These are phyloP conservation scores for Celastrina argiolus DNA, from an alignment of 2,888 invertebrate species.

Conservation along the genomic window DNA sequence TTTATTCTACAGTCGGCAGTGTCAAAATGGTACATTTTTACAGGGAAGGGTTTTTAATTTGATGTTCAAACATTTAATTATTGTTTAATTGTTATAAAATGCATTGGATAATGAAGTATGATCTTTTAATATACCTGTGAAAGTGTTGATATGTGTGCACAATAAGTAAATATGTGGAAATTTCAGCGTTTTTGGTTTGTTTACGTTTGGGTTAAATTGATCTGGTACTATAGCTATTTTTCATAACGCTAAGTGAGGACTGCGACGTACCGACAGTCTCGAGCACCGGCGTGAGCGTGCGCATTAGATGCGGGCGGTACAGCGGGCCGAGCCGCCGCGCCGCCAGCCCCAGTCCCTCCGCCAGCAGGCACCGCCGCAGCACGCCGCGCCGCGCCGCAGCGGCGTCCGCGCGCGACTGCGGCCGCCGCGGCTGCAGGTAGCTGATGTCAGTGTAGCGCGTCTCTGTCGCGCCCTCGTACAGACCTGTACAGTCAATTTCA, in stretches of 20 bases:
- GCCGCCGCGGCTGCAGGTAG: constrained; percentile 39
- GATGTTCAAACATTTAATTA: too few relatives aligned
- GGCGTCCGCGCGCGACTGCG: constrained; percentile 39
- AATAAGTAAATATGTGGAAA: too few relatives aligned
- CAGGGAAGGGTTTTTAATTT: too few relatives aligned
- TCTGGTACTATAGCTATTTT: too few relatives aligned
- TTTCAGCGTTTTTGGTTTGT: too few relatives aligned
- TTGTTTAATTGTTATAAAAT: too few relatives aligned
- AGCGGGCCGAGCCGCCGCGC: constrained; percentile 70
- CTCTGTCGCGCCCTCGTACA: constrained; percentile 64
- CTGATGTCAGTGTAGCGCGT: constrained; percentile 63
- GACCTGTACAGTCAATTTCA: constrained; percentile 41
- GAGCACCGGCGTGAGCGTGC: constrained; percentile 81
- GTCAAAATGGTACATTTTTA: too few relatives aligned
- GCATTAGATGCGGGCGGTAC: constrained; percentile 80
- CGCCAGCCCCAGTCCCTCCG: constrained; percentile 83
- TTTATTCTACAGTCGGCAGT: too few relatives aligned
- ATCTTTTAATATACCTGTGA: too few relatives aligned
- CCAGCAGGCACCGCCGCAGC: constrained; percentile 80
- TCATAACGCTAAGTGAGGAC: not conserved
- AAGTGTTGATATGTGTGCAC: too few relatives aligned
- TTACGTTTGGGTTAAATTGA: too few relatives aligned
- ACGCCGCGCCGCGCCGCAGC: constrained; percentile 80
- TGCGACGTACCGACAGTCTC: constrained; percentile 80
- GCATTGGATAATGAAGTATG: too few relatives aligned